Percentiles rank a stretch among this genome's conserved stretches.
These are phyloP conservation scores for Naja naja DNA, from an alignment of 2,113 vertebrate species.

Conservation along the genomic window DNA sequence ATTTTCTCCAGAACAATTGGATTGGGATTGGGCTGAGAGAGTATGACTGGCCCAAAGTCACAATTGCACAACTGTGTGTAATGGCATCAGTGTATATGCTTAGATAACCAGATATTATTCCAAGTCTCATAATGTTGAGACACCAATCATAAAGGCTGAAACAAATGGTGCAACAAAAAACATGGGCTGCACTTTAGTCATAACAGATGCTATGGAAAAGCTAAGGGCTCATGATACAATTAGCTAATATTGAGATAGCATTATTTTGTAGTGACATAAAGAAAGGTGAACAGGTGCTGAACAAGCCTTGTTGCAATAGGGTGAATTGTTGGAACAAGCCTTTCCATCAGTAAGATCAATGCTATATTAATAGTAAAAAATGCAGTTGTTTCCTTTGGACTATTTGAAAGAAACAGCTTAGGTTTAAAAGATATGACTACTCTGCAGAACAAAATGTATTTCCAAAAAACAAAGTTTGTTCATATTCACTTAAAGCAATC, in stretches of 20 bases:
- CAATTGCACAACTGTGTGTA: not conserved
- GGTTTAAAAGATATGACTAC: not conserved
- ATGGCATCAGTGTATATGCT: not conserved
- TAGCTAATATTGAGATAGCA: not conserved
- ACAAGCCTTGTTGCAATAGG: too few relatives aligned
- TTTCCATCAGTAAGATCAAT: not conserved
- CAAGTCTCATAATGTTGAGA: not conserved
- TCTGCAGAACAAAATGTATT: not conserved
- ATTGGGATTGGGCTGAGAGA: too few relatives aligned
- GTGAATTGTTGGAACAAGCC: not conserved
- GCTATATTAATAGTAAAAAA: not conserved
- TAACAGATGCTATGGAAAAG: not conserved
- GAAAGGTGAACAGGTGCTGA: not conserved
- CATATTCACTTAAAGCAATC: not conserved
- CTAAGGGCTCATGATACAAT: not conserved
- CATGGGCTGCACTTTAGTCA: not conserved
- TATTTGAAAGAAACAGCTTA: not conserved
- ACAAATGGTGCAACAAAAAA: not conserved
- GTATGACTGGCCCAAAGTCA: too few relatives aligned
- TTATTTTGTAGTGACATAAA: not conserved
- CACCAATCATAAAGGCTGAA: not conserved
- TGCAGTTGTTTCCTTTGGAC: not conserved
- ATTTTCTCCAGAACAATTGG: too few relatives aligned
- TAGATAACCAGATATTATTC: not conserved
- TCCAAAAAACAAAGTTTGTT: not conserved